Percentiles rank a stretch among this genome's conserved stretches.
phyloP scores from a whole-genome alignment of 2,113 vertebrate genomes.

The Emydura subglobosa region DNA sequence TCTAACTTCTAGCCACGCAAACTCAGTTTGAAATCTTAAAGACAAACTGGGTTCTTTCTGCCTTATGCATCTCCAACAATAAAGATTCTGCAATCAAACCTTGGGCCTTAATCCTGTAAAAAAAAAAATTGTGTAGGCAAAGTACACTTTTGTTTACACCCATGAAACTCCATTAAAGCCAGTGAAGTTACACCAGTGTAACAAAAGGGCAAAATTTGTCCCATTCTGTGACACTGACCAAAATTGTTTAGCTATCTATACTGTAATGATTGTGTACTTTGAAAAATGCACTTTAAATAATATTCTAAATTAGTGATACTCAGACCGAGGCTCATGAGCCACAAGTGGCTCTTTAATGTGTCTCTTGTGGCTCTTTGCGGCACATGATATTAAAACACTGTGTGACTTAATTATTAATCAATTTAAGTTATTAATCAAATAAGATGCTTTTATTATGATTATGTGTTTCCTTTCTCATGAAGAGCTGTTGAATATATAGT shows the following conservation, averaged over 20 bases:
- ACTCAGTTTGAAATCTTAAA: neutral
- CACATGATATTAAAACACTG: too few species aligned
- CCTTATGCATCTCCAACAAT: neutral
- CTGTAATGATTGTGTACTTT: neutral
- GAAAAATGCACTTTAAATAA: neutral
- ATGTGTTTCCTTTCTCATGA: too few species aligned
- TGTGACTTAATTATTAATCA: too few species aligned
- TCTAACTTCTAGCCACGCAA: neutral
- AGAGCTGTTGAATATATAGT: too few species aligned
- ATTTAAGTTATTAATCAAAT: too few species aligned
- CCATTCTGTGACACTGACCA: neutral
- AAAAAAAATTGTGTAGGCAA: neutral
- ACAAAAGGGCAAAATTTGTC: neutral
- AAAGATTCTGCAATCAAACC: neutral
- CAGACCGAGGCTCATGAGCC: too few species aligned
- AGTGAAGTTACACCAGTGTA: neutral
- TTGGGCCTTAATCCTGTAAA: neutral
- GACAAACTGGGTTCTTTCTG: neutral
- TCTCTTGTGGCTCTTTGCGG: too few species aligned
- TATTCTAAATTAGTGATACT: neutral
- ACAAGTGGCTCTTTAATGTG: too few species aligned
- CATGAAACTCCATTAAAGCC: neutral
- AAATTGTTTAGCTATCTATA: neutral
- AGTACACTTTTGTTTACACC: neutral
- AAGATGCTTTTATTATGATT: too few species aligned